Conservation (phyloP, 2,888 invertebrate genomes). For the Pemphredon lugubris region DNA sequence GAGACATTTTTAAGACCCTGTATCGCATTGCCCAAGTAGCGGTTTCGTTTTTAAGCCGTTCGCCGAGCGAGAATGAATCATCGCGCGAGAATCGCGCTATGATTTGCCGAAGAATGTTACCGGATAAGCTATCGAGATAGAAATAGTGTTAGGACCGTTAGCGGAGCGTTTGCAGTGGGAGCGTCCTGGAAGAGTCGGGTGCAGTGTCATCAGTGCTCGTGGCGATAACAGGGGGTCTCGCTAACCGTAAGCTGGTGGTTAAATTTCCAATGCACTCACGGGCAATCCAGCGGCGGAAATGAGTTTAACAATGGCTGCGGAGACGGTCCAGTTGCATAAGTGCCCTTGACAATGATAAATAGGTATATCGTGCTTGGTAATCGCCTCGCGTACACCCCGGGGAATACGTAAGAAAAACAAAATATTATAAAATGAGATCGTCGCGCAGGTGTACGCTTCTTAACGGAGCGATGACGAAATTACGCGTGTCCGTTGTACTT, state of each 20-base stretch:
- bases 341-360: conserved; percentile 65
- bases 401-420: conserved; percentile 13
- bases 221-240: conserved; percentile 28
- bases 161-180: background rate
- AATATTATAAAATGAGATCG: no score
- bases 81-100: conserved; percentile 5
- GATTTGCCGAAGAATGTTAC: conserved; percentile 19
- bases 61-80: conserved; percentile 15
- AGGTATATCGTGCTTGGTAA: conserved; percentile 25
- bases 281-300: conserved; percentile 63
- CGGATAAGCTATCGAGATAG: conserved; percentile 25
- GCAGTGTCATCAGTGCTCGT: conserved; percentile 23
- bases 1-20: background rate
- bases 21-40: background rate
- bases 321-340: conserved; percentile 60
- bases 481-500: no score
- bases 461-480: no score
- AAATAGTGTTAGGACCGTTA: conserved; percentile 24
- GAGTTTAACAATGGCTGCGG: conserved; percentile 64
- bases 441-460: no score
- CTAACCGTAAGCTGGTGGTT: conserved; percentile 41
- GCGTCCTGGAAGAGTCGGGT: conserved; percentile 19
- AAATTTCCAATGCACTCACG: conserved; percentile 60
- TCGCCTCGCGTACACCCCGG: conserved; percentile 6
- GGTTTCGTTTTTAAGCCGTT: background rate